Base-by-base conservation (phyloP, 2,797 vertebrate genomes). In the Gymnothorax reevesii region DNA sequence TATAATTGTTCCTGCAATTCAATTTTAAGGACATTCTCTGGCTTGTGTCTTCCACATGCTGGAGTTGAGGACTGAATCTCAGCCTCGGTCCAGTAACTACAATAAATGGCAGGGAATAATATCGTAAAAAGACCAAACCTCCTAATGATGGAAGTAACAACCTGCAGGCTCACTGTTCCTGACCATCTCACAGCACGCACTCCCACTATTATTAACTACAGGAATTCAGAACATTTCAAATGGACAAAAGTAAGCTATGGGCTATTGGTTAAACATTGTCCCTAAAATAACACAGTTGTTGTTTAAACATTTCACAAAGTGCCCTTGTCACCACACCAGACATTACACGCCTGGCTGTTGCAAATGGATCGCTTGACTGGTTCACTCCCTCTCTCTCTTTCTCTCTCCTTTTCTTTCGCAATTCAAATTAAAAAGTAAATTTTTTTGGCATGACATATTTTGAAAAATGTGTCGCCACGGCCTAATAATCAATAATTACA, bases 161-260 rank as follows among this genome's bases (percentile, higher is more conserved):
- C 77, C 20, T 82, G 66, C 59, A 69, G 62, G 57, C 33, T 60
- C 49, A 77, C 25, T 62, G n/a, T 25, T 42, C 33, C 59, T 13
- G 10, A 20, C 49, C 69, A 62, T 52, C 71, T 87, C 83, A 59
- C 83, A 77, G 57, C 57, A 66, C 57, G 49, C 13, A 6, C 27
- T 12, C n/a, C 8, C 33, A 59, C 59, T 66, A 87, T 87, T 79
- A 84, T 87, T 87, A 84, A 84, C 86, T 80, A 60, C 9, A 84
- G 83, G 86, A 87, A 87, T 87, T 75, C 60, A 27, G 83, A 84
- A 33, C 49, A 84, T 87, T 77, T n/a, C 5, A 57, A 86, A 87
- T 79, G 69, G 83, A 57, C 64, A 62, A n/a, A 66, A 27, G 79
- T 17, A 57, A 86, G 62, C 80, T 86, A 80, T 66, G 62, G 80